Evolutionary conservation across 2,797 vertebrate species (phyloP).

Genomic region (Danionella dracula): DNA sequence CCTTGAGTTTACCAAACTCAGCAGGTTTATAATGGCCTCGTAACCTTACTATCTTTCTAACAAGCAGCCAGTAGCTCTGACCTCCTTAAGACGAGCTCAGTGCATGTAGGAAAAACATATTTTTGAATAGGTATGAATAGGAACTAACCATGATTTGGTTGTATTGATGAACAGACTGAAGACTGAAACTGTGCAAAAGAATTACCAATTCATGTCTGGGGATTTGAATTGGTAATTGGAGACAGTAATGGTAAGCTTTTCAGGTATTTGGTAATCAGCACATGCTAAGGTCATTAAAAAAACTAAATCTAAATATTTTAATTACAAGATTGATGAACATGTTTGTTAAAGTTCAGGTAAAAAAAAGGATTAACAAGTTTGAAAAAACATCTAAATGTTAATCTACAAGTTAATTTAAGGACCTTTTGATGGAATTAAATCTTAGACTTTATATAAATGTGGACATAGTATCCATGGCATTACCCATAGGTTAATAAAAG

Average conservation of each 20-base stretch:
- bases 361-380: too few relatives aligned
- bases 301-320: too few relatives aligned
- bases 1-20: slow-evolving; percentile 32
- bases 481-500: too few relatives aligned
- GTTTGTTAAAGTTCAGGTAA: too few relatives aligned
- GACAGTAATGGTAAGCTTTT: background rate
- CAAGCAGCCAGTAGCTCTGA: slow-evolving; percentile 1
- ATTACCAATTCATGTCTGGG: background rate
- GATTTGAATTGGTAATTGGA: background rate
- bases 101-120: background rate
- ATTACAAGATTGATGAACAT: too few relatives aligned
- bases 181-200: background rate
- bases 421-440: too few relatives aligned
- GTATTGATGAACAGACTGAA: background rate
- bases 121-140: background rate
- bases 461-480: too few relatives aligned
- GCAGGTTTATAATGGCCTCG: slow-evolving; percentile 34
- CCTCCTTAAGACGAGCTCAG: background rate
- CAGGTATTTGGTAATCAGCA: background rate
- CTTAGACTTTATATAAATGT: too few relatives aligned
- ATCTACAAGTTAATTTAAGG: too few relatives aligned
- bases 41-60: slow-evolving; percentile 18
- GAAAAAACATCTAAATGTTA: too few relatives aligned
- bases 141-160: background rate
- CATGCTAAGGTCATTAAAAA: too few relatives aligned